Evolutionary conservation across 2,797 vertebrate genomes (phyloP).

Genomic region (Holocentrus rufus): DNA sequence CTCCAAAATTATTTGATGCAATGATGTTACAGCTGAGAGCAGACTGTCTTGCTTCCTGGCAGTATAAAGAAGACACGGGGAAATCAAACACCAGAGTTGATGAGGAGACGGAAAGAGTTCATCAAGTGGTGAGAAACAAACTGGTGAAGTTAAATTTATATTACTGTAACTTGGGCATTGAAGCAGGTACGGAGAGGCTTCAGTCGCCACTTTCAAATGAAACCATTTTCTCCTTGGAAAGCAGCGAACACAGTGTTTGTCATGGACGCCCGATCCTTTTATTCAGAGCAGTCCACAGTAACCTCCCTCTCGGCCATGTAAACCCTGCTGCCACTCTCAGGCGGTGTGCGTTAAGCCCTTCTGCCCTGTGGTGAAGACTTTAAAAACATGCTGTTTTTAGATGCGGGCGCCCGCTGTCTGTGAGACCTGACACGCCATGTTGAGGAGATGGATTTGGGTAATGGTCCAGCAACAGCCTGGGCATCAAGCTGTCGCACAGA

Average conservation of each 20-base stretch:
- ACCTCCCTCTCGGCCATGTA: background rate
- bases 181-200: background rate
- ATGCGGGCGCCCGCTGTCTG: conserved; percentile 52
- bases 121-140: background rate
- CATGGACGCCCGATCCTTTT: background rate
- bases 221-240: background rate
- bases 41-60: background rate
- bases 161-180: too few species aligned
- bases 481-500: conserved; percentile 51
- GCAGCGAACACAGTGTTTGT: background rate
- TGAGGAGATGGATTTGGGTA: conserved; percentile 68
- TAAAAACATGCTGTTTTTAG: conserved; percentile 64
- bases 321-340: conserved; percentile 11
- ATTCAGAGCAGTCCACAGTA: background rate
- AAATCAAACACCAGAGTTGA: background rate
- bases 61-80: too few species aligned
- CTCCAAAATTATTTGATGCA: conserved; percentile 14
- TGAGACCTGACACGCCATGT: conserved; percentile 41
- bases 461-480: conserved; percentile 66
- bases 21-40: background rate
- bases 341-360: conserved; percentile 26
- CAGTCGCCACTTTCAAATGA: background rate
- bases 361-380: conserved; percentile 49
- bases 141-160: too few species aligned
- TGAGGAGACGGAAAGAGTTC: background rate